Conservation (phyloP, 2,888 invertebrate genomes). For the Chalcosyrphus nemorum region DNA sequence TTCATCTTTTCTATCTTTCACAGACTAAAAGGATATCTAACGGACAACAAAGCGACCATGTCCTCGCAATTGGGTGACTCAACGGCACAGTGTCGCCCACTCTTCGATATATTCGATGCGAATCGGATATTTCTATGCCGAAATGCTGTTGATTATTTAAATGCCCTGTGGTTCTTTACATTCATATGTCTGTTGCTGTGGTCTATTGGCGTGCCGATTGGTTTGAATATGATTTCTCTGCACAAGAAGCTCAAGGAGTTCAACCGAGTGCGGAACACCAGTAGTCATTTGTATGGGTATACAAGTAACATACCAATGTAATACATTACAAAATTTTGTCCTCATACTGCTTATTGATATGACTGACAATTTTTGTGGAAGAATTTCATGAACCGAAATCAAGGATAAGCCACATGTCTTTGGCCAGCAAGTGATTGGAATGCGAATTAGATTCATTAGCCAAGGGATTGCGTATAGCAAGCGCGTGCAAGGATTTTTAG, state of each 20-base stretch:
- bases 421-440: no score
- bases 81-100: conserved; percentile 88
- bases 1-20: not conserved
- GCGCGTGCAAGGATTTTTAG: no score
- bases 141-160: conserved; percentile 81
- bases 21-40: conserved; percentile 86
- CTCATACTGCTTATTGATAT: conserved; percentile 32
- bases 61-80: conserved; percentile 85
- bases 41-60: conserved; percentile 87
- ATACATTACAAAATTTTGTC: conserved; percentile 48
- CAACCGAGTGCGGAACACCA: conserved; percentile 52
- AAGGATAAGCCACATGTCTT: no score
- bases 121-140: conserved; percentile 83
- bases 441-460: no score
- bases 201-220: conserved; percentile 85
- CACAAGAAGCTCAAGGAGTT: conserved; percentile 78
- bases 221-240: conserved; percentile 83
- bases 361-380: no score
- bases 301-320: conserved; percentile 61
- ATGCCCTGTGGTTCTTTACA: conserved; percentile 88
- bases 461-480: no score
- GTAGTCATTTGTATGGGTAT: conserved; percentile 75
- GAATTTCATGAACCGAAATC: not conserved
- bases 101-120: conserved; percentile 88
- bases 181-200: conserved; percentile 84